Base-by-base conservation (phyloP, 2,797 vertebrate genomes). In the Acrossocheilus fasciatus region DNA sequence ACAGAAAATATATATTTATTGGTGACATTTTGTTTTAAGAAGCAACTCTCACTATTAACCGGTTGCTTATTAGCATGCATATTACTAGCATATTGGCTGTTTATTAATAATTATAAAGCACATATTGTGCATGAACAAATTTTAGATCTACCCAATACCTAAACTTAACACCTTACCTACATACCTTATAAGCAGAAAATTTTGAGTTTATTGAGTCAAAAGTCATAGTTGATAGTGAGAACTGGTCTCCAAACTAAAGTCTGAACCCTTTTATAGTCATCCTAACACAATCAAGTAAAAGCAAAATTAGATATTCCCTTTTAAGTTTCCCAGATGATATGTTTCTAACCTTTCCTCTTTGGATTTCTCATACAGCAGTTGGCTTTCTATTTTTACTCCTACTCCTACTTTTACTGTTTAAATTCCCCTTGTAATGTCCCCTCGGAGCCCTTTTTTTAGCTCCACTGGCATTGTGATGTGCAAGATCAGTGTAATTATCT, bases 401-500 rank as follows among this genome's bases (percentile, higher is more conserved):
- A 30, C 30, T 30, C 30, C 30, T 30, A 30, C 30, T 30, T 30
- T 30, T 30, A 30, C 30, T 30, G 10, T 15, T 78, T n/a, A 57
- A 77, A 41, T 36, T 39, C 52, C 52, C 36, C 20, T 78, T 78
- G 36, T 36, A 41, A 20, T 26, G 68, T 81, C 45, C 52, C 84
- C 6, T 20, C 43, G 2, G 64, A 66, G 74, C 17, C 59, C 30
- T 10, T n/a, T 66, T 30, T 73, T 73, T 34, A 64, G 84, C 18
- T 70, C 34, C 4, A 11, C 23, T 79, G 50, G 83, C 41, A 64
- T 14, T n/a, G 41, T 52, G 57, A 81, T 75, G 30, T 73, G 69
- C 62, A 36, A 59, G 74, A 69, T 64, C 79, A 54, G 59, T 66
- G 54, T 83, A 89, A 87, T 86, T 87, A 88, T 86, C 76, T 52